These are phyloP conservation scores for Caenorhabditis latens DNA, from an alignment of 1,140 invertebrate species.

Conservation along the genomic window DNA sequence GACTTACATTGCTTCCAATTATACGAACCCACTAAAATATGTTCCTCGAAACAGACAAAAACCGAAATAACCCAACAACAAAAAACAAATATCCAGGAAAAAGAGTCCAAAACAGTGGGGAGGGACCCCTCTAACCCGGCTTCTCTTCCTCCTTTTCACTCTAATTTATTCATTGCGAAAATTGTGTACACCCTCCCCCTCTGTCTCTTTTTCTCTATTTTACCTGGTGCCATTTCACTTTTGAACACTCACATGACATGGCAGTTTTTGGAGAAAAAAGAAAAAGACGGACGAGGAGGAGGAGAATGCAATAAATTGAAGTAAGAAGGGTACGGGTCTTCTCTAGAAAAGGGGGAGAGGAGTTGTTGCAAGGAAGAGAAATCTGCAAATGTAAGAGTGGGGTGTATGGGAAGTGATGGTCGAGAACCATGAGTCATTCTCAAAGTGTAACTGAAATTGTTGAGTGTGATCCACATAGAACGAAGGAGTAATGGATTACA, in stretches of 20 bases:
- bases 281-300: neutral
- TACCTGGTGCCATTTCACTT: conserved; percentile 32
- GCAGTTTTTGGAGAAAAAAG: neutral
- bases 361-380: neutral
- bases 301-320: neutral
- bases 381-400: neutral
- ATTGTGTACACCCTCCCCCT: conserved; percentile 24
- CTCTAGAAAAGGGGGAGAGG: no score
- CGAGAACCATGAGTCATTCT: no score
- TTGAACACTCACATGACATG: conserved; percentile 48
- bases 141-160: neutral
- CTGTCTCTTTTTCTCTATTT: conserved; percentile 10
- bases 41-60: neutral
- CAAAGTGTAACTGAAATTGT: no score
- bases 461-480: no score
- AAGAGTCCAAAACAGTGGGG: neutral
- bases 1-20: no score
- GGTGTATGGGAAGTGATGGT: no score
- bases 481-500: no score
- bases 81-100: neutral
- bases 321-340: neutral
- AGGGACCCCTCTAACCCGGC: neutral
- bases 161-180: conserved; percentile 57
- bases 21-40: no score
- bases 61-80: neutral